Conservation (phyloP, 2,113 vertebrate genomes). For the Limanda limanda region DNA sequence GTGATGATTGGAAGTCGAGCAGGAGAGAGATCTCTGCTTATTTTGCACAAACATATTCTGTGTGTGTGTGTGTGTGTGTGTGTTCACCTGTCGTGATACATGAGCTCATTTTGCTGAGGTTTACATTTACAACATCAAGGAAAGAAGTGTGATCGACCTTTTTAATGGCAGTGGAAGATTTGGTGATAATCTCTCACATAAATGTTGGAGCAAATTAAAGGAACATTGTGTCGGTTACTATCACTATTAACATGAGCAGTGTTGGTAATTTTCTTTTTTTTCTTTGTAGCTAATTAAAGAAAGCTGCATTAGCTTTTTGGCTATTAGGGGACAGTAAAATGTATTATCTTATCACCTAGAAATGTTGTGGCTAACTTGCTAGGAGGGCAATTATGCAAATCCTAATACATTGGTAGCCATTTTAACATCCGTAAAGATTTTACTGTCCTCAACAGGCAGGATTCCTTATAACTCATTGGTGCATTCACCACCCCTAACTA, state of each 20-base stretch:
- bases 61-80: neutral
- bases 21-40: slow-evolving; percentile 23
- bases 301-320: neutral
- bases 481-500: no score
- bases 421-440: no score
- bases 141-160: neutral
- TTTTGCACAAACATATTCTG: slow-evolving; percentile 41
- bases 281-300: neutral
- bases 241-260: no score
- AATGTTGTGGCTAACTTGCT: no score
- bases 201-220: neutral
- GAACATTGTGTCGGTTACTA: no score
- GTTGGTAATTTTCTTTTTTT: no score
- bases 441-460: no score
- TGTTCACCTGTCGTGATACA: slow-evolving; percentile 11
- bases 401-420: no score
- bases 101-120: slow-evolving; percentile 8
- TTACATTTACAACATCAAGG: neutral
- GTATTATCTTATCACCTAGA: neutral
- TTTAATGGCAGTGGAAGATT: neutral
- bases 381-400: no score
- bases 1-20: slow-evolving; percentile 53
- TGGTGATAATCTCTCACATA: neutral
- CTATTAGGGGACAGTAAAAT: no score
- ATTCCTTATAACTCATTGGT: no score